Percentiles rank a stretch among this genome's conserved stretches.
Evolutionary conservation across 2,113 vertebrate species (phyloP).

Genomic region (Lipotes vexillifer): DNA sequence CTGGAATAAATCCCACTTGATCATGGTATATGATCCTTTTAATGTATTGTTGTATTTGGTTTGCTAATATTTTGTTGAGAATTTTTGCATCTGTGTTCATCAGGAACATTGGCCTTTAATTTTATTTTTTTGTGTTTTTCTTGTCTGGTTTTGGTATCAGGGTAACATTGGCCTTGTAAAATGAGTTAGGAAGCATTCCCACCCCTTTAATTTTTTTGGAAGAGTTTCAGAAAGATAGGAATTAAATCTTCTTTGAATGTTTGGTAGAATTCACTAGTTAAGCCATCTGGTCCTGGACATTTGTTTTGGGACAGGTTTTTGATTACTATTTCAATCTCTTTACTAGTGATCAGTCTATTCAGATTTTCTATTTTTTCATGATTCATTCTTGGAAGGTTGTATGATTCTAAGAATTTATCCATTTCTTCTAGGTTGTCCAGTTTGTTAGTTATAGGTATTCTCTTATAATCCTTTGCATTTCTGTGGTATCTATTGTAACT

Average conservation of each 20-base stretch:
- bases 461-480: not conserved
- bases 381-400: not conserved
- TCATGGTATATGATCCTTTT: too few species aligned
- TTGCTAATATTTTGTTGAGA: too few species aligned
- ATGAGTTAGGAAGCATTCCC: not conserved
- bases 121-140: too few species aligned
- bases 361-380: not conserved
- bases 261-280: not conserved
- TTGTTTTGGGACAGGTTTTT: not conserved
- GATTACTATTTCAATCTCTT: not conserved
- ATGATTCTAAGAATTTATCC: not conserved
- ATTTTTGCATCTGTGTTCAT: too few species aligned
- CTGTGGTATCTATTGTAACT: not conserved
- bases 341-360: not conserved
- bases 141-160: not conserved
- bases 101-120: too few species aligned
- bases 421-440: not conserved
- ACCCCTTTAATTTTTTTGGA: not conserved
- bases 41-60: too few species aligned
- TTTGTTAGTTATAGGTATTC: not conserved
- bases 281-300: not conserved
- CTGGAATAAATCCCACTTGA: too few species aligned
- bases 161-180: not conserved
- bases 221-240: not conserved
- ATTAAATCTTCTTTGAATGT: not conserved